Evolutionary conservation across 2,113 vertebrate species (phyloP).

Genomic region (Gasterosteus aculeatus): DNA sequence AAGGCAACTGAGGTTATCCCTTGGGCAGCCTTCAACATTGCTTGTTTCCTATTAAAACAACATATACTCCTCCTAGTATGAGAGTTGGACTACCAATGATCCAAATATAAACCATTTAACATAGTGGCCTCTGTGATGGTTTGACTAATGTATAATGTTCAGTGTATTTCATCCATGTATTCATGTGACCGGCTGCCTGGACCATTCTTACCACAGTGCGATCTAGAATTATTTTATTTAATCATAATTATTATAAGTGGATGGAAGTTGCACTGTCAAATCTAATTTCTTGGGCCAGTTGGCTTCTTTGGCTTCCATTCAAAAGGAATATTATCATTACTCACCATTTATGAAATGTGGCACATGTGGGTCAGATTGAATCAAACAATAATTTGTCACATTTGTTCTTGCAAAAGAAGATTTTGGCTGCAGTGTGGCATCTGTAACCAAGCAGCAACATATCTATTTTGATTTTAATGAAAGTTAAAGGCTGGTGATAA

Average conservation of each 20-base stretch:
- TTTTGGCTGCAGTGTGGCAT: conserved; percentile 26
- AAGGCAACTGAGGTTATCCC: not conserved
- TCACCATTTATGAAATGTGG: conserved; percentile 13
- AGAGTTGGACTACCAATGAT: not conserved
- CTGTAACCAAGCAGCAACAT: conserved; percentile 3
- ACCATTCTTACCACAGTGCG: not conserved
- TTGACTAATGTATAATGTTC: not conserved
- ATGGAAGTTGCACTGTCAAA: conserved; percentile 14
- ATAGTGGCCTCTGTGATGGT: not conserved
- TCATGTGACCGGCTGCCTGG: not conserved
- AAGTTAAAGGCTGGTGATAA: not conserved
- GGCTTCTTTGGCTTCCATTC: conserved; percentile 4
- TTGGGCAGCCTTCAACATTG: not conserved
- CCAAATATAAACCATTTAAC: not conserved
- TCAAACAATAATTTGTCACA: conserved; percentile 6
- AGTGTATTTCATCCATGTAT: not conserved
- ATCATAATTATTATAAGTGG: not conserved
- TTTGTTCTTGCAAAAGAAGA: conserved; percentile 4
- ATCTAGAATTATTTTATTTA: not conserved
- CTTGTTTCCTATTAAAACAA: not conserved
- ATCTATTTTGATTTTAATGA: not conserved
- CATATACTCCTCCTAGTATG: not conserved
- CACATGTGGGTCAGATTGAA: conserved; percentile 15
- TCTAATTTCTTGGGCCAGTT: conserved; percentile 9
- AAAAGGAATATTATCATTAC: conserved; percentile 5